Evolutionary conservation across 2,888 invertebrate species (phyloP).

Genomic region (Plusia festucae): DNA sequence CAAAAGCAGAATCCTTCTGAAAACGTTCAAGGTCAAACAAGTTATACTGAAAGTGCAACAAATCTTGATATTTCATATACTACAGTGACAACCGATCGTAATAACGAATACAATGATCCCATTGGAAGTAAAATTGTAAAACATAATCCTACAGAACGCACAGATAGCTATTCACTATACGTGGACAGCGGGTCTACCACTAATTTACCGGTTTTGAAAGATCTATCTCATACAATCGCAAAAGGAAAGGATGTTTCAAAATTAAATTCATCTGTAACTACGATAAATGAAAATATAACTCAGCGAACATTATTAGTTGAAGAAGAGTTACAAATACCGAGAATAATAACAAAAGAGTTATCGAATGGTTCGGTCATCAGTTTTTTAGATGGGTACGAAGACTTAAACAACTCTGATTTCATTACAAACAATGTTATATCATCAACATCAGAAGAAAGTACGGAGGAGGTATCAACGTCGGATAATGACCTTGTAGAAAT

Average conservation of each 20-base stretch:
- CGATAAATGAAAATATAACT: neutral
- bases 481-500: conserved; percentile 30
- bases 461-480: neutral
- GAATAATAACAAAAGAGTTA: conserved; percentile 64
- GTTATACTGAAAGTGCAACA: neutral
- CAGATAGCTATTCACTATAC: neutral
- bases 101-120: conserved; percentile 5
- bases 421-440: conserved; percentile 10
- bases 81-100: neutral
- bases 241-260: conserved; percentile 11
- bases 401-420: conserved; percentile 62
- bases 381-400: conserved; percentile 61
- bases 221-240: neutral
- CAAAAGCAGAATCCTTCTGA: conserved; percentile 5
- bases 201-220: neutral
- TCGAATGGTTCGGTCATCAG: conserved; percentile 62
- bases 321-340: conserved; percentile 59
- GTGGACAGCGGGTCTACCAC: neutral
- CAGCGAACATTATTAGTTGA: conserved; percentile 43
- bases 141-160: neutral
- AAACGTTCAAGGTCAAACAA: neutral
- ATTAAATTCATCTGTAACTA: neutral
- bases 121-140: neutral
- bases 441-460: conserved; percentile 9
- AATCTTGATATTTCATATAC: conserved; percentile 3